Conservation (phyloP, 1,140 invertebrate genomes). For the Gonioctena quinquepunctata region DNA sequence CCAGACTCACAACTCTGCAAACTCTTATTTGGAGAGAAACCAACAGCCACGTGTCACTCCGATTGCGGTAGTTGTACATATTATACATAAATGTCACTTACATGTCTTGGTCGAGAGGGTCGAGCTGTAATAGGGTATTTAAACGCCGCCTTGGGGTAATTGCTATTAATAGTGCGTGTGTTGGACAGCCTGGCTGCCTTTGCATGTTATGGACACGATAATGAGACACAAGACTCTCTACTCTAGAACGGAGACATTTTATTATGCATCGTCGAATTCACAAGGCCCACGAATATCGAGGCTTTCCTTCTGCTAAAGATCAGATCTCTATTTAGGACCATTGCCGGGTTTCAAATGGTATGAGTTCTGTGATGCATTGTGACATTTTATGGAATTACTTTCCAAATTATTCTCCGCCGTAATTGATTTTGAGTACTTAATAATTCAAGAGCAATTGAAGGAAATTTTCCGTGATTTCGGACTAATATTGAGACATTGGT, state of each 20-base stretch:
- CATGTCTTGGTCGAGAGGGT: constrained; percentile 28
- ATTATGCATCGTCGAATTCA: not conserved
- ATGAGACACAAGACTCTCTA: constrained; percentile 35
- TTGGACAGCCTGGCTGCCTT: constrained; percentile 42
- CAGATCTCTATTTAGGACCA: not conserved
- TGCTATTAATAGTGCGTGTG: constrained; percentile 48
- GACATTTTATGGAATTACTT: too few relatives aligned
- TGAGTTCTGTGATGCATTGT: too few relatives aligned
- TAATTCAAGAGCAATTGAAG: too few relatives aligned
- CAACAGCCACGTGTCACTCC: constrained; percentile 16
- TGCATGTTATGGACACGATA: constrained; percentile 50
- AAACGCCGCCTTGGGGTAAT: constrained; percentile 49
- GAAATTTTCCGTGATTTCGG: too few relatives aligned
- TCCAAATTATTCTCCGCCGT: too few relatives aligned
- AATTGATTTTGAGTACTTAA: too few relatives aligned
- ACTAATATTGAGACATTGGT: too few relatives aligned
- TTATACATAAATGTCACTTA: constrained; percentile 49
- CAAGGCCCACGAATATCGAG: not conserved
- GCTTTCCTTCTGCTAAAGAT: not conserved
- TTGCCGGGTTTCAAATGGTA: too few relatives aligned
- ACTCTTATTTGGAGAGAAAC: not conserved
- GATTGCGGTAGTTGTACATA: constrained; percentile 19
- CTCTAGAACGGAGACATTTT: not conserved
- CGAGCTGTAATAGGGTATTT: constrained; percentile 42
- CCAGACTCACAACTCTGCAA: not conserved